Evolutionary conservation across 2,888 invertebrate species (phyloP).

Genomic region (Branchipolynoe longqiensis): DNA sequence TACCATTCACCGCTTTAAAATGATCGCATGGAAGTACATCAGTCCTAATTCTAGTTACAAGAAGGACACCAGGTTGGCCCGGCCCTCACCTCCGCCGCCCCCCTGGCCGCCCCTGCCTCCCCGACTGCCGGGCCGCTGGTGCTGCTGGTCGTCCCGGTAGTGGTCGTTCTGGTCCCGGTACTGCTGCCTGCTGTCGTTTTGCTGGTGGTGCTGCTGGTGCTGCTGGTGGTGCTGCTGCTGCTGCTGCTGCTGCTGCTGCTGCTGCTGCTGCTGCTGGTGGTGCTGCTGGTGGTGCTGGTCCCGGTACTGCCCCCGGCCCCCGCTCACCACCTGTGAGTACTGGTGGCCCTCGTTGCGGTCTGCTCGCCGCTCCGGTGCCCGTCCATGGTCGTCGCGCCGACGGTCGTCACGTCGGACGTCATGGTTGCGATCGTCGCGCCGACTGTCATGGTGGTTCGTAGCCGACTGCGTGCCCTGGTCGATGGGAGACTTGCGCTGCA

Average conservation of each 20-base stretch:
- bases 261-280: slow-evolving; percentile 11
- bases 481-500: slow-evolving; percentile 59
- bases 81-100: neutral
- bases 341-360: neutral
- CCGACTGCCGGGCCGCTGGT: neutral
- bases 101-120: neutral
- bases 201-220: slow-evolving; percentile 12
- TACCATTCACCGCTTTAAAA: no score
- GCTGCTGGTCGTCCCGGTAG: neutral
- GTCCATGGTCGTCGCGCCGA: neutral
- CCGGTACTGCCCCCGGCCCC: slow-evolving; percentile 62
- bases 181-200: slow-evolving; percentile 34
- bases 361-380: neutral
- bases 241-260: slow-evolving; percentile 53
- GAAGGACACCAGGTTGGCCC: no score
- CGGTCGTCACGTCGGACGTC: neutral
- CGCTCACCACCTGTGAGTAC: slow-evolving; percentile 35
- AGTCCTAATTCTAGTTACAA: no score
- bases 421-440: neutral
- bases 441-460: slow-evolving; percentile 43
- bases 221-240: slow-evolving; percentile 23
- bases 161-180: slow-evolving; percentile 10
- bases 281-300: slow-evolving; percentile 48
- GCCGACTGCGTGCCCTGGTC: slow-evolving; percentile 45
- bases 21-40: no score